phyloP scores from a whole-genome alignment of 2,888 invertebrate species.

The Strigamia crassipes region DNA sequence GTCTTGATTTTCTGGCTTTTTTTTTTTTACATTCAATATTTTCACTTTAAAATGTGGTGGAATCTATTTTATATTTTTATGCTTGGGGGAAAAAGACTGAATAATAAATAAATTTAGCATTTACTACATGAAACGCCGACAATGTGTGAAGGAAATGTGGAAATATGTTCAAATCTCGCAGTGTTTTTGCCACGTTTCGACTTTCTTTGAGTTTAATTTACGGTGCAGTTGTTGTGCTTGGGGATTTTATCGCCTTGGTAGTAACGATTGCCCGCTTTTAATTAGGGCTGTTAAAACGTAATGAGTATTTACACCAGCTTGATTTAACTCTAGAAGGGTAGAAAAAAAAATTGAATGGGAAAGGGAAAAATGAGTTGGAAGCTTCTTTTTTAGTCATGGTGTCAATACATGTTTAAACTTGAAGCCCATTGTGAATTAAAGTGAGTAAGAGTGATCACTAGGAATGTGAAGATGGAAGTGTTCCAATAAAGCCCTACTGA shows the following conservation, averaged over 20 bases:
- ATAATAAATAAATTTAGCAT: too few relatives aligned
- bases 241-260: background rate
- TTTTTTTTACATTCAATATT: too few relatives aligned
- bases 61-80: too few relatives aligned
- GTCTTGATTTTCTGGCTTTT: too few relatives aligned
- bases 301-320: slow-evolving; percentile 6
- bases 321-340: background rate
- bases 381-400: background rate
- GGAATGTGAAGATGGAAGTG: background rate
- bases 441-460: slow-evolving; percentile 24
- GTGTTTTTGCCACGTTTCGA: background rate
- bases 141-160: too few relatives aligned
- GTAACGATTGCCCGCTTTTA: slow-evolving; percentile 3
- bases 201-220: background rate
- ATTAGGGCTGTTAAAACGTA: slow-evolving; percentile 22
- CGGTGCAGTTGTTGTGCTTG: background rate
- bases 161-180: too few relatives aligned
- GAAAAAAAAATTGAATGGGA: background rate
- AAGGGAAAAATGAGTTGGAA: background rate
- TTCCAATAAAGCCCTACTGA: slow-evolving; percentile 1
- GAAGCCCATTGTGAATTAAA: slow-evolving; percentile 8
- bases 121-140: too few relatives aligned
- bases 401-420: background rate
- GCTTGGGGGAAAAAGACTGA: too few relatives aligned
- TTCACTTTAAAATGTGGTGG: too few relatives aligned